Percentiles rank a stretch among this genome's conserved stretches.
phyloP scores from a whole-genome alignment of 2,888 invertebrate species.

The Watsonalla binaria region DNA sequence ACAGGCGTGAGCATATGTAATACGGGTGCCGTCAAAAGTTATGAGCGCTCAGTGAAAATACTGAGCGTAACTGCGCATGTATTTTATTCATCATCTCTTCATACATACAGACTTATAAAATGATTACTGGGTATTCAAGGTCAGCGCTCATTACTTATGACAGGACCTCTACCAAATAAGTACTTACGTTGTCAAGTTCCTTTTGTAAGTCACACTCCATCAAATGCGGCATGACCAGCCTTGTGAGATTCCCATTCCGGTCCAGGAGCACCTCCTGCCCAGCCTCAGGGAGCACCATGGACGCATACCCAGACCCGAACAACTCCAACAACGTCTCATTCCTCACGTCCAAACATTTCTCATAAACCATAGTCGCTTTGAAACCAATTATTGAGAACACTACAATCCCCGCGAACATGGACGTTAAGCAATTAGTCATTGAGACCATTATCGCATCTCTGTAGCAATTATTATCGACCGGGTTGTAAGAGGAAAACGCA shows the following conservation, averaged over 20 bases:
- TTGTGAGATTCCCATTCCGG: slow-evolving; percentile 75
- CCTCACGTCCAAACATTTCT: slow-evolving; percentile 82
- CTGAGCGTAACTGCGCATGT: too few relatives aligned
- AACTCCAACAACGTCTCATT: slow-evolving; percentile 79
- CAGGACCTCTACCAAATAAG: too few relatives aligned
- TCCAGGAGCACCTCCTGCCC: slow-evolving; percentile 76
- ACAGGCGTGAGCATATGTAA: too few relatives aligned
- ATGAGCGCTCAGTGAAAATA: too few relatives aligned
- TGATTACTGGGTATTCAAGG: too few relatives aligned
- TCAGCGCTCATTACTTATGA: too few relatives aligned
- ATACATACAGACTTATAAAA: too few relatives aligned
- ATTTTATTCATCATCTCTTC: too few relatives aligned
- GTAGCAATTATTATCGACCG: slow-evolving; percentile 97
- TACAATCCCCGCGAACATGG: slow-evolving; percentile 97
- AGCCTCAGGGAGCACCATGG: slow-evolving; percentile 73
- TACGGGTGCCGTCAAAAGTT: too few relatives aligned
- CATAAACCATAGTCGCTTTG: slow-evolving; percentile 91
- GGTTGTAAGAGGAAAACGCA: slow-evolving; percentile 97
- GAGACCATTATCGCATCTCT: slow-evolving; percentile 96
- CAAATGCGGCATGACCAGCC: slow-evolving; percentile 81
- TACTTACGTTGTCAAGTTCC: slow-evolving; percentile 93
- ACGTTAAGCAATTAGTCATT: slow-evolving; percentile 94
- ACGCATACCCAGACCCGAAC: slow-evolving; percentile 72
- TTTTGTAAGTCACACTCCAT: slow-evolving; percentile 90
- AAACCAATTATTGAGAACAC: slow-evolving; percentile 97